Base-by-base conservation (phyloP, 2,113 vertebrate species). In the Orthochromis indermauri region DNA sequence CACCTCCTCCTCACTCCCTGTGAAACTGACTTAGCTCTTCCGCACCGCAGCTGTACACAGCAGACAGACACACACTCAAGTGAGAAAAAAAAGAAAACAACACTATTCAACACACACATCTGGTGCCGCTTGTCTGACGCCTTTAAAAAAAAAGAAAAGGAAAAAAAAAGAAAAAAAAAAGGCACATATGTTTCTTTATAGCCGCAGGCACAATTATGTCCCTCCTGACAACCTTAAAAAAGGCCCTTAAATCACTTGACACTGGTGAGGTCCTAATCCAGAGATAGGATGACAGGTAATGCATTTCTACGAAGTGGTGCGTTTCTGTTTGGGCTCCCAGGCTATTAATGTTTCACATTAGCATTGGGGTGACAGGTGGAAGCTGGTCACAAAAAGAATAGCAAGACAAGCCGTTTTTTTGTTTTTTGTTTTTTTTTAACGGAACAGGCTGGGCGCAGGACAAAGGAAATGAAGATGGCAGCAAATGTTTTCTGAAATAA, bases 251-350 rank as follows among this genome's bases (percentile, higher is more conserved):
- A 94, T 94, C 90, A 90, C 92, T 88, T 94, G 95, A 87, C 91
- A 87, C 80, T 73, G 63, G 86, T 81, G 84, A 93, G 89, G 88
- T 90, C 91, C 92, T 95, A 93, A 95, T 93, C 91, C 93, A 92
- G 76, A 93, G 90, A 92, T 86, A 91, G 89, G 94, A 83, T 95
- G 95, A 95, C 95, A 95, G 93, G 91, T 93, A 94, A 92, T 90
- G 91, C 82, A 84, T 94, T 93, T 92, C 89, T 87, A 87, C 61
- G 24, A 91, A 95, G 86, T 81, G 82, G 83, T 71, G 54, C 63
- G 21, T 88, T 94, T 94, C 82, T 89, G 83, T 87, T 86, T 28
- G 49, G 54, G 47, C 80, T 83, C 76, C 83, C 45, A 55, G 82
- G 86, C 90, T 93, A 89, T 95, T 91, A 90, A 94, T 90, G 92